Evolutionary conservation across 1,140 invertebrate species (phyloP).

Genomic region (Brachionus rubens): DNA sequence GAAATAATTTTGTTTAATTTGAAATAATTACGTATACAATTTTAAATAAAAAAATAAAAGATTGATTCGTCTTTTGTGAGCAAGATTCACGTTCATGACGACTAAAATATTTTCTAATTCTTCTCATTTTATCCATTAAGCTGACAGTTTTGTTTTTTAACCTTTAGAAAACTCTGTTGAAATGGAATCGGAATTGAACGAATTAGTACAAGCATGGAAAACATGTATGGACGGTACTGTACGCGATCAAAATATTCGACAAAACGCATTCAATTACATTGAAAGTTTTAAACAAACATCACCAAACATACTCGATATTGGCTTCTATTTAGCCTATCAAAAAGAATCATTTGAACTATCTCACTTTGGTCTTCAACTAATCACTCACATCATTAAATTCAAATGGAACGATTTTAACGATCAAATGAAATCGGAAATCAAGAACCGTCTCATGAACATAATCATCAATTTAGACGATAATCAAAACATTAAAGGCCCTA

Average conservation of each 20-base stretch:
- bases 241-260: neutral
- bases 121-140: too few species aligned
- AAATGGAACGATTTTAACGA: slow-evolving; percentile 40
- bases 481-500: slow-evolving; percentile 28
- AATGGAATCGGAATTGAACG: slow-evolving; percentile 39
- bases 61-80: too few species aligned
- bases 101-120: too few species aligned
- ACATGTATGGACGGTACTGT: slow-evolving; percentile 8
- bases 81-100: too few species aligned
- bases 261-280: slow-evolving; percentile 41
- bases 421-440: slow-evolving; percentile 11
- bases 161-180: too few species aligned
- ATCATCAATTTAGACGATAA: slow-evolving; percentile 26
- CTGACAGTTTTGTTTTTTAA: too few species aligned
- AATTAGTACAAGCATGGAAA: slow-evolving; percentile 32
- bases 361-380: slow-evolving; percentile 36
- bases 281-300: slow-evolving; percentile 43
- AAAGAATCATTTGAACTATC: slow-evolving; percentile 33
- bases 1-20: too few species aligned
- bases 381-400: slow-evolving; percentile 36
- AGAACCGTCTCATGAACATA: slow-evolving; percentile 11
- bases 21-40: too few species aligned
- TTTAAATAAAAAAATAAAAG: too few species aligned
- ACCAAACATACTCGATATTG: slow-evolving; percentile 18
- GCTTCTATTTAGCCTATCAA: slow-evolving; percentile 24